Conservation (phyloP, 1,140 invertebrate genomes). For the Proctacanthus coquilletti region DNA sequence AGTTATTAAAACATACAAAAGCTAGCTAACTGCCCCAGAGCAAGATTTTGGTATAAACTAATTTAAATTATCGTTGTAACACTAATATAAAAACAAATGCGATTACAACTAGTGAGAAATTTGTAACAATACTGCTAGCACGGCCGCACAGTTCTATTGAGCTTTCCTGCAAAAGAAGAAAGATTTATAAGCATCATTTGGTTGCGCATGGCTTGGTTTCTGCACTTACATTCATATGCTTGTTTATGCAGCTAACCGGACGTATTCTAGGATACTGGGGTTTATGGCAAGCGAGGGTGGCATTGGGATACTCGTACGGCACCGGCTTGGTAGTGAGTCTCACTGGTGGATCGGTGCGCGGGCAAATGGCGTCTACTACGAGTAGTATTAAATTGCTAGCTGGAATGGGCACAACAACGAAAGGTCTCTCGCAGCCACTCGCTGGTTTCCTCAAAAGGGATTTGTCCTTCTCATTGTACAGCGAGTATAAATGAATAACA, state of each 20-base stretch:
- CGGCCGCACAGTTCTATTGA: conserved; percentile 35
- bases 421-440: conserved; percentile 44
- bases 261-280: conserved; percentile 41
- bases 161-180: conserved; percentile 30
- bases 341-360: conserved; percentile 22
- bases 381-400: conserved; percentile 72
- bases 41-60: not conserved
- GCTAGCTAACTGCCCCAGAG: not conserved
- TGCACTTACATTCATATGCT: conserved; percentile 48
- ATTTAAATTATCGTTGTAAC: not conserved
- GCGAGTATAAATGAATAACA: conserved; percentile 29
- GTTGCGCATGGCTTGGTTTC: not conserved
- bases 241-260: conserved; percentile 48
- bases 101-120: not conserved
- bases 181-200: not conserved
- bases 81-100: not conserved
- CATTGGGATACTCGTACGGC: conserved; percentile 42
- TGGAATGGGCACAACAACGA: conserved; percentile 65
- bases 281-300: conserved; percentile 46
- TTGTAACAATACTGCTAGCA: conserved; percentile 4
- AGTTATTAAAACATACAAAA: conserved; percentile 4
- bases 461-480: conserved; percentile 26
- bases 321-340: conserved; percentile 40
- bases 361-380: conserved; percentile 57
- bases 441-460: conserved; percentile 25